These are phyloP conservation scores for Drosophila lowei DNA, from an alignment of 1,140 invertebrate genomes.

Conservation along the genomic window DNA sequence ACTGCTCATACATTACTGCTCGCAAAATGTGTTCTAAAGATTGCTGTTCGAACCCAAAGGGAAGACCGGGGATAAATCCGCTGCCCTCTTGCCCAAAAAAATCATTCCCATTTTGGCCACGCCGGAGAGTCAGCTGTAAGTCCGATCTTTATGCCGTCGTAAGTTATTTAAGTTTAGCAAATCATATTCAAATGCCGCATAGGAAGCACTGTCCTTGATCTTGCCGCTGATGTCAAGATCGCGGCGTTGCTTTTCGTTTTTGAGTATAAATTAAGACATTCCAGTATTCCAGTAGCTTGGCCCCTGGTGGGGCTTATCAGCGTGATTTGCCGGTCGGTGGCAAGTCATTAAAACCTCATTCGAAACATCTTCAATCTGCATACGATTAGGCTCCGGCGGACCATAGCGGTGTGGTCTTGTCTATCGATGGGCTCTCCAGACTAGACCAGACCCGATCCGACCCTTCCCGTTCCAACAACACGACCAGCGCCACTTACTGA, in stretches of 20 bases:
- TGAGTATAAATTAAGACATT: slow-evolving; percentile 52
- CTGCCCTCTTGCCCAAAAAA: neutral
- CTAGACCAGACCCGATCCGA: too few species aligned
- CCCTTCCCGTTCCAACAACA: slow-evolving; percentile 1
- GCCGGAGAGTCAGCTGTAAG: slow-evolving; percentile 29
- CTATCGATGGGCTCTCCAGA: neutral
- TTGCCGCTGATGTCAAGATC: slow-evolving; percentile 47
- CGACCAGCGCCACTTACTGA: slow-evolving; percentile 7
- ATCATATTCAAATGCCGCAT: slow-evolving; percentile 7
- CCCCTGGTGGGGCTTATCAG: slow-evolving; percentile 48
- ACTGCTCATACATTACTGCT: too few species aligned
- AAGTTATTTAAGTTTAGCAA: neutral
- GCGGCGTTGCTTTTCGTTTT: neutral
- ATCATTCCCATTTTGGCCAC: neutral
- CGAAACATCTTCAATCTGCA: slow-evolving; percentile 52
- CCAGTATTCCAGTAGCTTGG: slow-evolving; percentile 18
- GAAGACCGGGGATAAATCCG: slow-evolving; percentile 29
- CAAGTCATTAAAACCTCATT: slow-evolving; percentile 50
- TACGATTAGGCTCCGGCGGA: slow-evolving; percentile 25
- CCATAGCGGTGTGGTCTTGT: slow-evolving; percentile 1
- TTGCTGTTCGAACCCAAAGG: slow-evolving; percentile 48
- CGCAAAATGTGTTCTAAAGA: slow-evolving; percentile 32
- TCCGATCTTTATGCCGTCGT: neutral
- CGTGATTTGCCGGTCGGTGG: slow-evolving; percentile 24
- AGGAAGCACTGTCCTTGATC: slow-evolving; percentile 54